Percentiles rank a stretch among this genome's conserved stretches.
Evolutionary conservation across 2,113 vertebrate genomes (phyloP).

Genomic region (Zosterops hypoxanthus): DNA sequence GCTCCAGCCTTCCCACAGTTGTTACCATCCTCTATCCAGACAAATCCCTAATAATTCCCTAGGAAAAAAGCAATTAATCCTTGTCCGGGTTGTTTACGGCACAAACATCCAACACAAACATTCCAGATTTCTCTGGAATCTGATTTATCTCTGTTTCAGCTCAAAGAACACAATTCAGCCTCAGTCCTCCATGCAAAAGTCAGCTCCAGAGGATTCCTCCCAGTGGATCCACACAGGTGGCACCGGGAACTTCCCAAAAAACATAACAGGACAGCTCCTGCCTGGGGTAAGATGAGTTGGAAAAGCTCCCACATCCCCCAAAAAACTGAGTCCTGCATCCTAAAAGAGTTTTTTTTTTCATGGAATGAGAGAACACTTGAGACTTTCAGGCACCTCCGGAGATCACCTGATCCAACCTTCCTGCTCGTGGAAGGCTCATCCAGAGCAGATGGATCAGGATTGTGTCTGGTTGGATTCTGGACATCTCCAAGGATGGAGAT

Average conservation of each 20-base stretch:
- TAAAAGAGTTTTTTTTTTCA: not conserved
- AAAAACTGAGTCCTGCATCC: not conserved
- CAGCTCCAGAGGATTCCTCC: not conserved
- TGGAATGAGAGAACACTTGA: not conserved
- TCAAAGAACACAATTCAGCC: not conserved
- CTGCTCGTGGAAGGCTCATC: not conserved
- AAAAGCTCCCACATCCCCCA: not conserved
- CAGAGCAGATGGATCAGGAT: not conserved
- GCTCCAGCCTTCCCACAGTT: not conserved
- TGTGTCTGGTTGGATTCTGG: not conserved
- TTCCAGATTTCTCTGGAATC: not conserved
- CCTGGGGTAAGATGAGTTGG: not conserved
- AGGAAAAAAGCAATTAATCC: not conserved
- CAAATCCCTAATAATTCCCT: not conserved
- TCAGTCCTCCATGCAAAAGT: fast-evolving
- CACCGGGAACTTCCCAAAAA: not conserved
- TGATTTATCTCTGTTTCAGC: not conserved
- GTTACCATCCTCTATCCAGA: not conserved
- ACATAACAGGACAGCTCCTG: not conserved
- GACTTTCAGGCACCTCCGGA: not conserved
- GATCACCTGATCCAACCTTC: not conserved
- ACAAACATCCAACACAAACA: fast-evolving
- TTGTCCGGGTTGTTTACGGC: fast-evolving
- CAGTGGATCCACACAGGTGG: not conserved
- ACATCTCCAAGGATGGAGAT: not conserved